Evolutionary conservation across 2,797 vertebrate genomes (phyloP).

Genomic region (Crax fasciolata): DNA sequence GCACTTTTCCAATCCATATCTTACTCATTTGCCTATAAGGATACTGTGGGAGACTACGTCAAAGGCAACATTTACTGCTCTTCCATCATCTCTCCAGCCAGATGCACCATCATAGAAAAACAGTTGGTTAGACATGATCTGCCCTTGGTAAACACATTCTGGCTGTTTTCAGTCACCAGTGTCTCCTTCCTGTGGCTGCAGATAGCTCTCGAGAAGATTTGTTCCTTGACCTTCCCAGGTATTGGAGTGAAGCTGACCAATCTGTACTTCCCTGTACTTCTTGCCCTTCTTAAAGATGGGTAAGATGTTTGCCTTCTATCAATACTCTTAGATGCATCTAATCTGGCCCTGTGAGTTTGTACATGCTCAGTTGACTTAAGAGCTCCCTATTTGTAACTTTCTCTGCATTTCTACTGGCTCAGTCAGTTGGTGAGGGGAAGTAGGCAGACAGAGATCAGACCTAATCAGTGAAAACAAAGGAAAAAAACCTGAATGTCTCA

Average conservation of each 20-base stretch:
- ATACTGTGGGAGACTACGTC: rapidly evolving
- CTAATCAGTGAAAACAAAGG: neutral
- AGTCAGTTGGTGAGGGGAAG: neutral
- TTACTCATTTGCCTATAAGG: neutral
- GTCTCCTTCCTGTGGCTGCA: neutral
- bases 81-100: neutral
- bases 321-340: neutral
- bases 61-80: neutral
- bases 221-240: neutral
- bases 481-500: neutral
- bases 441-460: neutral
- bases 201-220: neutral
- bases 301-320: neutral
- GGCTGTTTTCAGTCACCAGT: neutral
- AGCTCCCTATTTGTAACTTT: neutral
- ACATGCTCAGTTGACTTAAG: neutral
- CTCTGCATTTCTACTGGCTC: neutral
- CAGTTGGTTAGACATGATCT: neutral
- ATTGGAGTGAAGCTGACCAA: neutral
- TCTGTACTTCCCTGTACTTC: neutral
- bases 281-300: neutral
- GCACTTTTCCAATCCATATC: neutral
- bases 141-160: neutral
- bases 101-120: neutral
- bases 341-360: neutral